These are phyloP conservation scores for Gadopsis bispinosus DNA, from an alignment of 2,797 vertebrate genomes.

Conservation along the genomic window DNA sequence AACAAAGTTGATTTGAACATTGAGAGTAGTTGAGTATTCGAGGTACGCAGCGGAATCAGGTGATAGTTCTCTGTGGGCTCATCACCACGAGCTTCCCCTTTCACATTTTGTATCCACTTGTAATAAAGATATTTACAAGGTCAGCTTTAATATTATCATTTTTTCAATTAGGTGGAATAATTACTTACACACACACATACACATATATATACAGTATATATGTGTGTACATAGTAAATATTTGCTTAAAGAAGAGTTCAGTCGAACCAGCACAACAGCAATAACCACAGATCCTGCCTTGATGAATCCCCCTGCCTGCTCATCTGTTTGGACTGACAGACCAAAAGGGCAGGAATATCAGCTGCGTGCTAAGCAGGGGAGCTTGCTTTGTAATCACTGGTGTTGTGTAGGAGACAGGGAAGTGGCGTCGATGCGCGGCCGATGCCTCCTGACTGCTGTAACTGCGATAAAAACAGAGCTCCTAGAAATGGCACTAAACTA, in stretches of 20 bases:
- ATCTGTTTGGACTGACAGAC: slow-evolving; percentile 74
- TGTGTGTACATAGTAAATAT: neutral
- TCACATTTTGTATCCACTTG: neutral
- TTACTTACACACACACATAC: neutral
- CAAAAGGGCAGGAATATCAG: slow-evolving; percentile 76
- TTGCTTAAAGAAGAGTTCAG: slow-evolving; percentile 8
- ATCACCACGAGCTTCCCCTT: neutral
- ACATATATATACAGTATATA: neutral
- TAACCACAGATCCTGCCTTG: slow-evolving; percentile 36
- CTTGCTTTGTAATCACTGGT: slow-evolving; percentile 70
- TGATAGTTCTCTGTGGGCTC: neutral
- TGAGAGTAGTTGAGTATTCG: neutral
- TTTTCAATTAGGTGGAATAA: neutral
- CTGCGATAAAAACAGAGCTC: slow-evolving; percentile 12
- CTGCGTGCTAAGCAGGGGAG: slow-evolving; percentile 64
- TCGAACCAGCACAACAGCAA: slow-evolving; percentile 10
- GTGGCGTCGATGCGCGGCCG: slow-evolving; percentile 12
- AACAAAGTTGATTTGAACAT: neutral
- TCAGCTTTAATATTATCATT: too few species aligned
- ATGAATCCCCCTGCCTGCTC: slow-evolving; percentile 69
- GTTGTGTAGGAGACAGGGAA: slow-evolving; percentile 56
- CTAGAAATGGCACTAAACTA: neutral
- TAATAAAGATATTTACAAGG: neutral
- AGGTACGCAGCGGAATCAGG: neutral
- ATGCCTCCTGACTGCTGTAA: neutral